Base-by-base conservation (phyloP, 2,888 invertebrate genomes). In the Latrodectus elegans region DNA sequence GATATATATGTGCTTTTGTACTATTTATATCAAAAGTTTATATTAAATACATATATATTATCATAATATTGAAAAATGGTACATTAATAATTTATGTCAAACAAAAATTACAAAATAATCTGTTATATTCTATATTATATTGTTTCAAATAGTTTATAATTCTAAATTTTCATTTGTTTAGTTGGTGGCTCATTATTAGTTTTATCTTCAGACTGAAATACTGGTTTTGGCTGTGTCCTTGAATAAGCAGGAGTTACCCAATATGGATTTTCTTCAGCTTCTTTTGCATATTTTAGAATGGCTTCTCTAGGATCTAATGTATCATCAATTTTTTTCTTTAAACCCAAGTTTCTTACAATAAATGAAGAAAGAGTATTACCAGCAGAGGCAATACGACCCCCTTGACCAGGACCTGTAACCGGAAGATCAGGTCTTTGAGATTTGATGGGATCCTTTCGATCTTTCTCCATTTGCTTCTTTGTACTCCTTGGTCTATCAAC, bases 301-400 rank as follows among this genome's bases (percentile, higher is more conserved):
- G 99, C 99, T 91, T 97, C 98, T 76, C 99, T 94, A 0, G 99
- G 98, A 93, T 99, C 98, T 90, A 94, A 93, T 91, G 97, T 97
- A 92, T 97, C 97, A 91, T 97, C 96, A 0, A 97, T 95, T 72
- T 96, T 94, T 91, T 98, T 97, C 86, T 91, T 91, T 11, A 98
- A 93, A 0, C 99, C 99, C 82, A 99, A 94, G 92, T 99, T 98
- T 87, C 99, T 95, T 73, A 99, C 98, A 11, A 99, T 97, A 92
- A 97, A 99, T 1, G 99, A 98, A 90, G 98, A 98, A 0, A 99
- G 93, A 0, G 99, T 99, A 81, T 97, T 97, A 2, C 98, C 98
- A 52, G 98, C 97, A 0, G 97, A 96, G 0, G 97, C 98, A 0
- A 99, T 96, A 88, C 99, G 94, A 0, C 99, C 99, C 53, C 99